Evolutionary conservation across 1,140 invertebrate genomes (phyloP).

Genomic region (Coenobita brevimanus): DNA sequence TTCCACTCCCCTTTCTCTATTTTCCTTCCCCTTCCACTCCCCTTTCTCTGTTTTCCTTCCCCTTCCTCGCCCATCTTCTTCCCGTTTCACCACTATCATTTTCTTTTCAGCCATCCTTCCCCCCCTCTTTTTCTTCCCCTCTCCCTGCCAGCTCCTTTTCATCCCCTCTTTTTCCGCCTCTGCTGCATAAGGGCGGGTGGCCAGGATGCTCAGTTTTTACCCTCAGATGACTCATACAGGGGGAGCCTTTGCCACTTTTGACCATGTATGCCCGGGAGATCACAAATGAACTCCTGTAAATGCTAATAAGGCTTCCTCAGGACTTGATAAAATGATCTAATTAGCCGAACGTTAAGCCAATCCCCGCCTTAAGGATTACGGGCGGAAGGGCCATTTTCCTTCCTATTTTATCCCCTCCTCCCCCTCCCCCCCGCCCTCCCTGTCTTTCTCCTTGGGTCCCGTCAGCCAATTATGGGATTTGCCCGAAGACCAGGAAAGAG

Average conservation of each 20-base stretch:
- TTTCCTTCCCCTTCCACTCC: too few relatives aligned
- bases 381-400: constrained; percentile 48
- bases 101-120: not conserved
- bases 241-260: constrained; percentile 44
- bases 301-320: constrained; percentile 61
- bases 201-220: constrained; percentile 37
- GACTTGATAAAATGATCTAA: constrained; percentile 67
- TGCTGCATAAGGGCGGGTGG: not conserved
- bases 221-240: constrained; percentile 35
- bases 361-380: constrained; percentile 38
- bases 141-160: not conserved
- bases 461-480: constrained; percentile 60
- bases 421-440: too few relatives aligned
- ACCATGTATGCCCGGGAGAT: constrained; percentile 55
- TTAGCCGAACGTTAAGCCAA: constrained; percentile 57
- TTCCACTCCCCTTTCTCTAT: too few relatives aligned
- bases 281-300: constrained; percentile 66
- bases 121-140: not conserved
- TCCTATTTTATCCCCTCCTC: too few relatives aligned
- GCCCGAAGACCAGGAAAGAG: constrained; percentile 56
- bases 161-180: not conserved
- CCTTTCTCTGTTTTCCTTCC: too few relatives aligned
- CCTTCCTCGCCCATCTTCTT: not conserved
- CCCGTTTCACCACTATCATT: not conserved
- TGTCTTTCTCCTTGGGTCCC: constrained; percentile 15